Base-by-base conservation (phyloP, 1,140 invertebrate species). In the Dinoponera quadriceps region DNA sequence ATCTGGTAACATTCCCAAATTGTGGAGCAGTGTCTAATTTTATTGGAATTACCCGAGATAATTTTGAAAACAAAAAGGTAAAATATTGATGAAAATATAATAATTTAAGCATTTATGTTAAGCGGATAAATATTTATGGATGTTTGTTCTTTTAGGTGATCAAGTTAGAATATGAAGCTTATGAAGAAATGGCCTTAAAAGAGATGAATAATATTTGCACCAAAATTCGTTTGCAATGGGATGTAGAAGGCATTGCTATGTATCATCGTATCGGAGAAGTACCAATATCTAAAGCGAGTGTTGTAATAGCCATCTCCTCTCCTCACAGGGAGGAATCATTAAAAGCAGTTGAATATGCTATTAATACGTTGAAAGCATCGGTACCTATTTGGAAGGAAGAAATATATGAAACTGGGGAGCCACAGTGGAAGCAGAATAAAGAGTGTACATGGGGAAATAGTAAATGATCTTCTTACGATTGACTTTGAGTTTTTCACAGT, bases 341-440 rank as follows among this genome's bases (percentile, higher is more conserved):
- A 5, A 95, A 97, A 90, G 98, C 98, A 51, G 96, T 98, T 0
- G 95, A 97, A 62, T 97, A 95, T 95, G 97, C 97, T 78, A 98
- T 99, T 78, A 96, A 99, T 90, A 95, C 95, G 82, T 93, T 99
- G 0, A 99, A 99, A 95, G 95, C 96, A 55, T 95, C 94, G 18
- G 98, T 99, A 65, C 98, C 98, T 3, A 98, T 99, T 78, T 99
- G 98, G 98, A 99, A 99, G 94, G 99, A 99, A 93, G 98, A 99
- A 95, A 94, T 98, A 20, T 99, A 99, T 94, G 95, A 95, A 49
- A 95, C 95, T 74, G 92, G 95, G 13, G 91, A 94, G 16, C 88
- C 94, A 38, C 91, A 94, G 44, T 98, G 97, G 97, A 97, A 97
- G 91, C 96, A 97, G 93, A 98, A 97, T 91, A 94, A 95, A 73